Base-by-base conservation (phyloP, 2,113 vertebrate genomes). In the Apaloderma vittatum region DNA sequence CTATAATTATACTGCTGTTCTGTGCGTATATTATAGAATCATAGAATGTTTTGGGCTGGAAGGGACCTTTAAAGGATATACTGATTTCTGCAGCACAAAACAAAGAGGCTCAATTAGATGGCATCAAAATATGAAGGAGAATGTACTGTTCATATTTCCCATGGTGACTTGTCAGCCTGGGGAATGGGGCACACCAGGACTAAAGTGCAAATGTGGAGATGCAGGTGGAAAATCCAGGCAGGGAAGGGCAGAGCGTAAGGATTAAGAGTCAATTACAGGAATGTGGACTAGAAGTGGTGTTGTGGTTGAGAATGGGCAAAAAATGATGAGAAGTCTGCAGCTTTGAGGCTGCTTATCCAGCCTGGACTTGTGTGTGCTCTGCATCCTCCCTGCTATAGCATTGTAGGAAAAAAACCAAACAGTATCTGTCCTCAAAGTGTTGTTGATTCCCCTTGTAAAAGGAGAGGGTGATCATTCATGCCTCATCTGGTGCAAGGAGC, bases 301-400 rank as follows among this genome's bases (percentile, higher is more conserved):
- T 73, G 48, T 45, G 4, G 34, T 13, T 40, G 40, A 40, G 8
- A 46, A 24, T 19, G 18, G 36, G 8, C 43, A 77, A 81, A 40
- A 94, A 71, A 24, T 12, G 11, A 46, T 36, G 52, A 15, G 52
- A 62, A 34, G 3, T 40, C 15, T 57, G 20, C 19, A 67, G 20
- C 14, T 62, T 34, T 67, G 65, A 66, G 43, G 15, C 5, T 51
- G 43, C 5, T 51, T 49, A 12, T 51, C 76, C 58, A 54, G 18
- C 8, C 61, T 63, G 49, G 12, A 51, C 29, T 26, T 15, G 15
- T 11, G 4, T 23, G 11, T 18, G 3, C 29, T 86, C 66, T 71
- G 36, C n/a, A 70, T 45, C 26, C n/a, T 95, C 26, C 22, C 19
- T 49, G 2, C n/a, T 12, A 15, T 22, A 22, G 36, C 0, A 0